Evolutionary conservation across 2,888 invertebrate genomes (phyloP).

Genomic region (Lottia gigantea): DNA sequence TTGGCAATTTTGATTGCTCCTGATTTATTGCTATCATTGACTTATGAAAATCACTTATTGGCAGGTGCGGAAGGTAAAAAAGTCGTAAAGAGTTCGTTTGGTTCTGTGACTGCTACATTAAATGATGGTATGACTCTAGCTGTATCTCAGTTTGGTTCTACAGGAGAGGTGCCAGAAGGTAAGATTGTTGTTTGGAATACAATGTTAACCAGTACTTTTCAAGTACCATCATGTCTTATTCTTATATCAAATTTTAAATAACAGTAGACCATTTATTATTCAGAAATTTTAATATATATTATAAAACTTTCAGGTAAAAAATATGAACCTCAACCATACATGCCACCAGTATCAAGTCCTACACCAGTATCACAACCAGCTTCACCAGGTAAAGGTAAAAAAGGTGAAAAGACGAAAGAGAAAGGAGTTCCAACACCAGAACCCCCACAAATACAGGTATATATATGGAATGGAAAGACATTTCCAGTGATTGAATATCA

Average conservation of each 20-base stretch:
- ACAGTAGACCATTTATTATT: too few relatives aligned
- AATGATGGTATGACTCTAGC: slow-evolving; percentile 63
- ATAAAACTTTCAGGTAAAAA: slow-evolving; percentile 52
- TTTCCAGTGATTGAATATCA: too few relatives aligned
- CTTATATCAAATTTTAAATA: too few relatives aligned
- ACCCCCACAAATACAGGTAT: slow-evolving; percentile 31
- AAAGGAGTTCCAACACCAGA: slow-evolving; percentile 49
- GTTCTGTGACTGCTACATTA: slow-evolving; percentile 61
- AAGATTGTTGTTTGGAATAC: slow-evolving; percentile 16
- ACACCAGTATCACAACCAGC: slow-evolving; percentile 42
- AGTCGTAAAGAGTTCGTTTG: slow-evolving; percentile 56
- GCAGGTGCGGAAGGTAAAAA: slow-evolving; percentile 15
- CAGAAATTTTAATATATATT: too few relatives aligned
- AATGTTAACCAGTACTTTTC: too few relatives aligned
- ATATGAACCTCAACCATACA: slow-evolving; percentile 56
- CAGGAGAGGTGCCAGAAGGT: slow-evolving; percentile 52
- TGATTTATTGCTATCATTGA: too few relatives aligned
- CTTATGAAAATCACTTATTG: too few relatives aligned
- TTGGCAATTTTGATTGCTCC: too few relatives aligned
- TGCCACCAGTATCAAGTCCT: slow-evolving; percentile 42
- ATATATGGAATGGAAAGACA: too few relatives aligned
- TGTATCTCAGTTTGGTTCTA: slow-evolving; percentile 62
- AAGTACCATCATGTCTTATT: too few relatives aligned
- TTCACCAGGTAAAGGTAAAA: slow-evolving; percentile 24
- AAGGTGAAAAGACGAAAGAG: slow-evolving; percentile 23